Evolutionary conservation across 2,888 invertebrate genomes (phyloP), one percentile per base, ranked within the genome.

Genomic region (Dicranocentrus wangi): DNA sequence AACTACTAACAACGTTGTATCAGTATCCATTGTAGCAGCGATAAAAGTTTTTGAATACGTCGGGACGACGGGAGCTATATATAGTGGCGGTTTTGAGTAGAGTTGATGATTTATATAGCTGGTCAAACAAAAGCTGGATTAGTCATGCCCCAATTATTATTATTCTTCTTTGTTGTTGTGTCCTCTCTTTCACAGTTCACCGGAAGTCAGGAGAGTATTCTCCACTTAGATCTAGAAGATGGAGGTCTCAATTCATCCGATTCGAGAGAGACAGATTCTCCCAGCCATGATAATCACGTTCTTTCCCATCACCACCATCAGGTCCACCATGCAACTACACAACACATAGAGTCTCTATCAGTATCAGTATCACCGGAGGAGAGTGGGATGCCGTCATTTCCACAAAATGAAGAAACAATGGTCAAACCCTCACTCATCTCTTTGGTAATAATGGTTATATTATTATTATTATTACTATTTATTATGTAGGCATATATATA

Each of bases 191-290:
- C 58, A 7, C 90, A 94, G 94, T 94, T 94, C 89, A 92, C 94
- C 63, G 94, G 94, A 86, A 95, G 94, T 88, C 94, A 94, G 88
- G 95, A 95, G 89, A 94, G 94, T 88, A 94, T 95, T 85, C 90
- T 95, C 76, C 94, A 94, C 88, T 90, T 94, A 87, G 94, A 94
- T 84, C 91, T 92, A 82, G 93, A 93, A 53, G 88, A 87, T 25
- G 87, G 85, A 17, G 84, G 69, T 21, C 55, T 86, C 61, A 85
- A 84, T 3, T 65, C 65, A 10, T 84, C 84, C 17, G 87, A 86
- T 68, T 85, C 85, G 10, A 61, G 85, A 28, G 86, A 85, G 39
- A 83, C 83, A 10, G 85, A 84, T 43, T 80, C 85, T 17, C 84
- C 85, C 17, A 78, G 77, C 60, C 79, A 85, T 60, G 85, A 85